Conservation (phyloP, 2,113 vertebrate species). For the Anarrhichthys ocellatus region DNA sequence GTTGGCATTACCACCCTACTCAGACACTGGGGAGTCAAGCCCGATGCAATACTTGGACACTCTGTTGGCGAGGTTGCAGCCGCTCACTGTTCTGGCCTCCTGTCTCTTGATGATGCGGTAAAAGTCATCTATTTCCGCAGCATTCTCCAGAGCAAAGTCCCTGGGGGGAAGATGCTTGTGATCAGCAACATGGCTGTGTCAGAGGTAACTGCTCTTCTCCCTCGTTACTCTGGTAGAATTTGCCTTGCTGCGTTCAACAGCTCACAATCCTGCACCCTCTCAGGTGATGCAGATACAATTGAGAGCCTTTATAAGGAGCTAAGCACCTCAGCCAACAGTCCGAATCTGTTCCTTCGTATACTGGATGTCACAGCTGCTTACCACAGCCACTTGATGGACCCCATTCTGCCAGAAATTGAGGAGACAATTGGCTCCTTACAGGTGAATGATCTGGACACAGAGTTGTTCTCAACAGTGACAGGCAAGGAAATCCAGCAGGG, state of each 20-base stretch:
- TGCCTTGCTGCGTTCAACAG: conserved; percentile 89
- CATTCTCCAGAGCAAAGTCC: conserved; percentile 84
- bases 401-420: conserved; percentile 80
- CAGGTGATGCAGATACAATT: conserved; percentile 84
- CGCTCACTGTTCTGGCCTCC: conserved; percentile 87
- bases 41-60: conserved; percentile 84
- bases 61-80: conserved; percentile 90
- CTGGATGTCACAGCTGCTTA: conserved; percentile 87
- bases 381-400: conserved; percentile 91
- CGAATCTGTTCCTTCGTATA: conserved; percentile 85
- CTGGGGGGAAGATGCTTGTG: conserved; percentile 88
- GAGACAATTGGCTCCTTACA: conserved; percentile 76
- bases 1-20: conserved; percentile 84
- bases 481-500: conserved; percentile 72
- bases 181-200: conserved; percentile 86
- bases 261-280: conserved; percentile 87
- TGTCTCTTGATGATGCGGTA: conserved; percentile 88
- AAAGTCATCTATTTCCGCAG: conserved; percentile 88
- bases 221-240: conserved; percentile 78
- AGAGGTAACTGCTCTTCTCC: conserved; percentile 79
- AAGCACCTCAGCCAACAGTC: conserved; percentile 69
- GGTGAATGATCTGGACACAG: conserved; percentile 69
- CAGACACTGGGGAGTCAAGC: conserved; percentile 87
- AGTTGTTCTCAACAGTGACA: conserved; percentile 88
- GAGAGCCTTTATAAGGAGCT: conserved; percentile 76